Conservation (phyloP, 1,140 invertebrate genomes). For the Wiebesia pumilae region DNA sequence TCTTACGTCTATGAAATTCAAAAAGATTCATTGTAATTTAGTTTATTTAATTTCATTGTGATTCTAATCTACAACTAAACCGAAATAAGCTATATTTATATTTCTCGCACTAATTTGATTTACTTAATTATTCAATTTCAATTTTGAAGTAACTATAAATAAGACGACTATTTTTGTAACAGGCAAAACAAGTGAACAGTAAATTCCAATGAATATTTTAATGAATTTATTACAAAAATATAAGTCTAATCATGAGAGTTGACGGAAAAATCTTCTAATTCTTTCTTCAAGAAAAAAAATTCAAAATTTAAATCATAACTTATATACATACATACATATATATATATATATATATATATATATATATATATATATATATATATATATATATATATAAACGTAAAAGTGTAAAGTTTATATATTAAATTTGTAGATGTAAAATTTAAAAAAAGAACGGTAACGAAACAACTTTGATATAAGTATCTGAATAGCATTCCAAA, state of each 20-base stretch:
- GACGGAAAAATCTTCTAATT: background rate
- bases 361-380: too few relatives aligned
- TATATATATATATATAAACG: slow-evolving; percentile 8
- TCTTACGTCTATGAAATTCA: background rate
- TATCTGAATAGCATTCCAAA: slow-evolving; percentile 13
- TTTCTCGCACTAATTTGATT: too few relatives aligned
- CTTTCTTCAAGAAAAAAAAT: slow-evolving; percentile 4
- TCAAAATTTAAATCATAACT: slow-evolving; percentile 30
- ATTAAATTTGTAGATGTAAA: slow-evolving; percentile 29
- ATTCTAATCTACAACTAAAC: background rate
- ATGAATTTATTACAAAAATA: background rate
- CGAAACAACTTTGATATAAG: slow-evolving; percentile 18
- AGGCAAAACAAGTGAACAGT: too few relatives aligned
- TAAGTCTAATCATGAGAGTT: background rate
- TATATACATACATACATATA: slow-evolving; percentile 44
- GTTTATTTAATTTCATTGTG: background rate
- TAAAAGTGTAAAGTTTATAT: slow-evolving; percentile 35
- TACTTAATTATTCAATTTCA: too few relatives aligned
- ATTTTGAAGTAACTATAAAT: too few relatives aligned
- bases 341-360: too few relatives aligned
- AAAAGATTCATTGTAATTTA: background rate
- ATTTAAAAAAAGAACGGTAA: slow-evolving; percentile 1
- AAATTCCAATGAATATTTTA: background rate
- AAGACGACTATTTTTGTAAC: too few relatives aligned
- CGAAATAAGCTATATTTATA: too few relatives aligned